Evolutionary conservation across 2,888 invertebrate species (phyloP), one percentile per base, ranked within the genome.

Genomic region (Stomorhina lunata): DNA sequence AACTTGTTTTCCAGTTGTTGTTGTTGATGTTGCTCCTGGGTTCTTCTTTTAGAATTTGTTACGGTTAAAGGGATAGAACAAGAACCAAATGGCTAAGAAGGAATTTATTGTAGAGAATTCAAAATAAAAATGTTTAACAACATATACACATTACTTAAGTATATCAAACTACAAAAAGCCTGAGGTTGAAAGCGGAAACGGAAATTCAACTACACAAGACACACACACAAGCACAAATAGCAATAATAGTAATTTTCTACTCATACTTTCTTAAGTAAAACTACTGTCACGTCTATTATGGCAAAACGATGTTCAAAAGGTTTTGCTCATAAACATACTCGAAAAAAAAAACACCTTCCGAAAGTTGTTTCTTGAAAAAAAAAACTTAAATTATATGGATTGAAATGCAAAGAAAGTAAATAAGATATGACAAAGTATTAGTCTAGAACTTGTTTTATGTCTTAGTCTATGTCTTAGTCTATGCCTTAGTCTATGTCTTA

Each of bases 101-200:
- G 7, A 10, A 37, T 29, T 17, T n/a, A 45, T 57, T 2, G 15
- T 45, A 27, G 29, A 50, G 6, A 32, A 34, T 29, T 6, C 17
- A 22, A n/a, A 63, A 43, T 22, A 17, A 7, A 15, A 15, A 17
- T 3, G 48, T 17, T 43, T 68, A 34, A n/a, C 55, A 17, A 57
- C 22, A 50, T n/a, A 9, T 25, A 32, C 0, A 4, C 22, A 55
- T 1, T 48, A 77, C 61, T 68, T 68, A 72, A 69, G 69, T 73
- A 69, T 34, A 43, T 37, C 53, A 48, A 66, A 77, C 55, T 69
- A n/a, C n/a, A n/a, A n/a, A 27, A 37, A 40, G 63, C 73, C 78
- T 72, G 72, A 34, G 50, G 68, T 65, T 63, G 73, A 45, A 59
- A 57, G 43, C 68, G 73, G 73, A 78, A 75, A 81, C 78, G 81